Conservation (phyloP, 2,888 invertebrate genomes). For the Drosophila kambysellisi region DNA sequence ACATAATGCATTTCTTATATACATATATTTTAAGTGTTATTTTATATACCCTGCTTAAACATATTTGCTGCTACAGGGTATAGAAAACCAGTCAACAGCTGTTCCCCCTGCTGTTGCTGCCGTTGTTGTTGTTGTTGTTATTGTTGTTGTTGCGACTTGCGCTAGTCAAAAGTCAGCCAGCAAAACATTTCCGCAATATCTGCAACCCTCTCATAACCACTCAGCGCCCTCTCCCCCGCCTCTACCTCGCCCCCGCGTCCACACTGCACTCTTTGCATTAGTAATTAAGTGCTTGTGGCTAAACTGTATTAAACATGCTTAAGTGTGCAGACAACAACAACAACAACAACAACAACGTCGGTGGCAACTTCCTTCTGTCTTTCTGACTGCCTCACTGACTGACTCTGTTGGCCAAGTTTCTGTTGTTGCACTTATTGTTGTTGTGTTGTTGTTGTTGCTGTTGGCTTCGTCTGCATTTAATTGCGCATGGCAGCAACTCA, state of each 20-base stretch:
- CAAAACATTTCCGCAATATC: conserved; percentile 78
- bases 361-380: conserved; percentile 62
- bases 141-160: conserved; percentile 18
- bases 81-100: conserved; percentile 44
- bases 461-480: conserved; percentile 70
- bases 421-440: conserved; percentile 20
- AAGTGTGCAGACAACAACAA: conserved; percentile 77
- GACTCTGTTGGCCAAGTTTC: conserved; percentile 20
- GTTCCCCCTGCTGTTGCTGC: conserved; percentile 9
- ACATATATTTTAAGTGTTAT: too few species aligned
- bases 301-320: conserved; percentile 84
- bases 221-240: background rate
- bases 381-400: conserved; percentile 39
- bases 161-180: conserved; percentile 54
- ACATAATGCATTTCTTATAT: background rate
- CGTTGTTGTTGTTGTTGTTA: conserved; percentile 16
- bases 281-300: conserved; percentile 84
- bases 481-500: conserved; percentile 70
- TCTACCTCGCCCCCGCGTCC: background rate
- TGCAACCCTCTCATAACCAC: conserved; percentile 43
- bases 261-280: conserved; percentile 58
- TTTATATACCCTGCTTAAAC: background rate
- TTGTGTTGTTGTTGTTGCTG: conserved; percentile 13
- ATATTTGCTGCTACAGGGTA: background rate
- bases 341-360: conserved; percentile 42